Conservation (phyloP, 2,888 invertebrate genomes). For the Caenorhabditis doughertyi region DNA sequence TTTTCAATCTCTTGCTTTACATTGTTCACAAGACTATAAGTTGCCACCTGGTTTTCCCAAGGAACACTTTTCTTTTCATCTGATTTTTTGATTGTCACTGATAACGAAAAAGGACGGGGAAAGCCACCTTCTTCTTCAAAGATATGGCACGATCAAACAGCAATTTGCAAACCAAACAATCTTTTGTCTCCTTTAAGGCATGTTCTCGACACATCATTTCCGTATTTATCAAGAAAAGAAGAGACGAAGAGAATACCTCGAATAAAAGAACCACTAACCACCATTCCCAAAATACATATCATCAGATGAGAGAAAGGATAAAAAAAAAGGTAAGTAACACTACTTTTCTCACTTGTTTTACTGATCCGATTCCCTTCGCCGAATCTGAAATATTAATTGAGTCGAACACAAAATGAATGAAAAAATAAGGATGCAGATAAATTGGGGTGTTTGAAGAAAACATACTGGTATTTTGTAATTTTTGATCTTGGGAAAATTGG, state of each 20-base stretch:
- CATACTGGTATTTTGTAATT: conserved; percentile 39
- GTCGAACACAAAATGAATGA: background rate
- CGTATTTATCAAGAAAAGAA: conserved; percentile 28
- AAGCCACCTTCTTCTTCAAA: conserved; percentile 6
- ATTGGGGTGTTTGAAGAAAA: background rate
- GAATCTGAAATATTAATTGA: conserved; percentile 21
- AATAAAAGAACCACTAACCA: conserved; percentile 15
- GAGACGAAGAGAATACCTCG: conserved; percentile 30
- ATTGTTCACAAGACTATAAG: background rate
- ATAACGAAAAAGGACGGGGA: conserved; percentile 1
- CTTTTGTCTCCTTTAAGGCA: conserved; percentile 1
- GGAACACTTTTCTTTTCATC: conserved; percentile 1
- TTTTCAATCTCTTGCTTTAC: background rate
- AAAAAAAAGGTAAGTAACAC: conserved; percentile 17
- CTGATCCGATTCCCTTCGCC: conserved; percentile 18
- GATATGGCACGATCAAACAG: conserved; percentile 55
- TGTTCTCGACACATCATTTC: conserved; percentile 30
- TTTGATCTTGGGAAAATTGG: conserved; percentile 8
- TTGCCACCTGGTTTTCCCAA: background rate
- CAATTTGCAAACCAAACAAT: conserved; percentile 42
- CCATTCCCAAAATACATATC: conserved; percentile 32
- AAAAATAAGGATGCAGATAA: background rate
- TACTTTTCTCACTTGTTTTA: background rate
- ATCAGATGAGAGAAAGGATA: conserved; percentile 9
- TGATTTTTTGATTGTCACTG: conserved; percentile 4